Evolutionary conservation across 2,888 invertebrate species (phyloP).

Genomic region (Euproctis similis): DNA sequence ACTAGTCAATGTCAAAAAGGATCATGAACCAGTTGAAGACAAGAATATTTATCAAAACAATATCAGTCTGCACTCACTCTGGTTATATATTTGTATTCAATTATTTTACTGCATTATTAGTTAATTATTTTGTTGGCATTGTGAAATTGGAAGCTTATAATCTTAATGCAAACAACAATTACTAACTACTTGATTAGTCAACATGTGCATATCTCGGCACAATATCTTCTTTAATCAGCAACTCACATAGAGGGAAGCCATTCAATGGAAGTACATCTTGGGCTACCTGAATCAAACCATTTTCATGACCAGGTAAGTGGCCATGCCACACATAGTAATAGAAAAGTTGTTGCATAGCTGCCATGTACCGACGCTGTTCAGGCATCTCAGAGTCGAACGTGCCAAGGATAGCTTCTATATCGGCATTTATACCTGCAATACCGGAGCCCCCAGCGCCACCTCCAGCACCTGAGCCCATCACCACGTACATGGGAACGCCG

Average conservation of each 20-base stretch:
- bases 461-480: slow-evolving; percentile 78
- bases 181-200: slow-evolving; percentile 74
- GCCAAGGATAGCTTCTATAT: slow-evolving; percentile 86
- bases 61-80: too few species aligned
- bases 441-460: slow-evolving; percentile 56
- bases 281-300: slow-evolving; percentile 79
- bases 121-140: too few species aligned
- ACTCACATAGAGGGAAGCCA: slow-evolving; percentile 83
- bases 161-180: too few species aligned
- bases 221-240: slow-evolving; percentile 84
- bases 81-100: too few species aligned
- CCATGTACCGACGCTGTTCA: slow-evolving; percentile 83
- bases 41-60: too few species aligned
- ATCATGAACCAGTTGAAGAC: too few species aligned
- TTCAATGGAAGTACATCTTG: slow-evolving; percentile 81
- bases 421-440: slow-evolving; percentile 73
- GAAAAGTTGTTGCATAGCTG: slow-evolving; percentile 88
- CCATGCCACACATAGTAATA: slow-evolving; percentile 88
- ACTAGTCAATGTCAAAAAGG: too few species aligned
- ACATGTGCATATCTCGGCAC: slow-evolving; percentile 84
- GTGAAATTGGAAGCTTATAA: too few species aligned
- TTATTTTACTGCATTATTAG: too few species aligned
- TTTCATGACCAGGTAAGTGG: slow-evolving; percentile 78
- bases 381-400: slow-evolving; percentile 82
- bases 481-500: slow-evolving; percentile 83